Base-by-base conservation (phyloP, 2,113 vertebrate genomes). In the Entomyzon cyanotis region DNA sequence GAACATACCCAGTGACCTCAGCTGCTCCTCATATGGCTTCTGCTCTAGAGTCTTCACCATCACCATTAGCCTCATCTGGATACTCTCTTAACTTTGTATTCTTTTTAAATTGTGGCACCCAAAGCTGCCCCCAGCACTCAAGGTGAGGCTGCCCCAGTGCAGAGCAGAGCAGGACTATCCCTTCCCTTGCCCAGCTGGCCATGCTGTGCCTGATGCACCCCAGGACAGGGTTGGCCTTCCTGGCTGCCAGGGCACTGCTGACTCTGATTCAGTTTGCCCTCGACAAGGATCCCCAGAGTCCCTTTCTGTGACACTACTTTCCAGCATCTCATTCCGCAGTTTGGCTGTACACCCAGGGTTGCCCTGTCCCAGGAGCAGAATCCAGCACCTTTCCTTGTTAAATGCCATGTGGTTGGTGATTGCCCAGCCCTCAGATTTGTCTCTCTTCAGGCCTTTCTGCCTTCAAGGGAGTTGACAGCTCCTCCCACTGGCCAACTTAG, bases 111-210 rank as follows among this genome's bases (percentile, higher is more conserved):
- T 37, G 31, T 58, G 30, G 6, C 7, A 8, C 31, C 18, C 35
- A 22, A 10, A 73, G 19, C 9, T 31, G 30, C 2, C 30, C 3
- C 31, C 37, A 59, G 35, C 42, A 12, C 42, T n/a, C 0, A 0
- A 67, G 15, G 22, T 64, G 35, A 71, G 58, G 25, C 23, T 0
- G 1, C 16, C 42, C 42, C 3, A 44, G 8, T 0, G 8, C 74
- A 41, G 49, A 31, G 30, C 24, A 35, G 41, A 55, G 20, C 0
- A 0, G n/a, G 42, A 80, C 21, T 42, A 42, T 42, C 20, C 41
- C 9, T 20, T 71, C 11, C 42, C 25, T 50, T n/a, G 11, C 9
- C 25, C 0, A 0, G 41, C 24, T 56, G 84, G 9, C 0, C 1
- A 63, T 71, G 35, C 42, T 64, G 59, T 35, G 31, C 31, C 31